Evolutionary conservation across 2,797 vertebrate genomes (phyloP).

Genomic region (Tenualosa ilisha): DNA sequence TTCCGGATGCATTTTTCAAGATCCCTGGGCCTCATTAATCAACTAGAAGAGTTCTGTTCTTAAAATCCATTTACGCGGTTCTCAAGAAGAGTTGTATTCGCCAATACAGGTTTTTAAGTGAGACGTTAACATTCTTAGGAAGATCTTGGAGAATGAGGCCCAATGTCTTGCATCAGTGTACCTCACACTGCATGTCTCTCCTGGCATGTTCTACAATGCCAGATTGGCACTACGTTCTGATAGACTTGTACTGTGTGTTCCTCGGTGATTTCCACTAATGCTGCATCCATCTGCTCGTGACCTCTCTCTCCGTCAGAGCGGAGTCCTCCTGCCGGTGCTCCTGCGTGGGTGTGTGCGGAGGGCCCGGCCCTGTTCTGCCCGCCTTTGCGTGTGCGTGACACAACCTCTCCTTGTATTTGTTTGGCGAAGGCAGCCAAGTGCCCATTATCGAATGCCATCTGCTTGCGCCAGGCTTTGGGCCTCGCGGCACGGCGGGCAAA

Average conservation of each 20-base stretch:
- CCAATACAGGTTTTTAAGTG: too few species aligned
- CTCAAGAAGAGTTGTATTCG: too few species aligned
- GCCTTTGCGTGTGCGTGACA: conserved; percentile 16
- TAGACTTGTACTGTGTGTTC: neutral
- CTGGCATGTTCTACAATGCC: too few species aligned
- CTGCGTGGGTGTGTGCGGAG: neutral
- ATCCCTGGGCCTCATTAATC: too few species aligned
- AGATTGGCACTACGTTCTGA: neutral
- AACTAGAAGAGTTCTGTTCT: too few species aligned
- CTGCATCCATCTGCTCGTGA: neutral
- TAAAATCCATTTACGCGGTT: too few species aligned
- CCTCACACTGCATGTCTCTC: neutral
- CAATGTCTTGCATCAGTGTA: neutral
- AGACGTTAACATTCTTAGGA: too few species aligned
- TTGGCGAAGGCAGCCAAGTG: conserved; percentile 65
- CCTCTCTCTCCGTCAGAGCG: neutral
- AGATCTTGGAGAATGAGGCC: too few species aligned
- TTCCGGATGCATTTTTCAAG: too few species aligned
- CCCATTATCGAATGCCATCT: conserved; percentile 73
- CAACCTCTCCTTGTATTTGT: conserved; percentile 53
- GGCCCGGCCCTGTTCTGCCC: neutral
- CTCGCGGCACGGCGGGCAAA: neutral
- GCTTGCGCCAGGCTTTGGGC: conserved; percentile 51
- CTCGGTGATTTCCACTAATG: neutral
- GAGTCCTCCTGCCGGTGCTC: neutral